Evolutionary conservation across 2,888 invertebrate genomes (phyloP).

Genomic region (Sturmia bella): DNA sequence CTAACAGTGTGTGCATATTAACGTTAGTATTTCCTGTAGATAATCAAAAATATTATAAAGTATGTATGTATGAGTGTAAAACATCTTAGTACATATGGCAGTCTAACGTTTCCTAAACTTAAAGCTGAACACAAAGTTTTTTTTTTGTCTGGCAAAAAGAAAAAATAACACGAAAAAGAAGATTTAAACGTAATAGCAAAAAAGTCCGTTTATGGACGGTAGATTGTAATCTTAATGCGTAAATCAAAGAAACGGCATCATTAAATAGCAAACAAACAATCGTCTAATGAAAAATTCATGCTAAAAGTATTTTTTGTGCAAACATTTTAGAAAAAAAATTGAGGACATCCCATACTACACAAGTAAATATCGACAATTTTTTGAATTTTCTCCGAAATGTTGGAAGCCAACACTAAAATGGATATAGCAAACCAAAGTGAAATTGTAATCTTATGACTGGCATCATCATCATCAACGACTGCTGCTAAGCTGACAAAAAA

Average conservation of each 20-base stretch:
- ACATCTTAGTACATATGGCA: not conserved
- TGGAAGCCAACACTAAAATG: conserved; percentile 1
- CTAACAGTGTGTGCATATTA: not conserved
- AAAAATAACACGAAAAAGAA: conserved; percentile 10
- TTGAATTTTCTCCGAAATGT: not conserved
- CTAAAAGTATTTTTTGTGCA: not conserved
- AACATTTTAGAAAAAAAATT: not conserved
- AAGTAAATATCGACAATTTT: conserved; percentile 29
- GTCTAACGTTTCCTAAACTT: conserved; percentile 22
- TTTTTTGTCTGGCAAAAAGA: not conserved
- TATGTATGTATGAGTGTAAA: not conserved
- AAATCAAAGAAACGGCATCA: conserved; percentile 64
- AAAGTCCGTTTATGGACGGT: conserved; percentile 32
- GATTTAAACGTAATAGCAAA: conserved; percentile 1
- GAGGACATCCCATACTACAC: not conserved
- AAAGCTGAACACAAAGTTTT: not conserved
- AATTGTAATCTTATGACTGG: conserved; percentile 62
- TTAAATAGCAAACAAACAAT: conserved; percentile 49
- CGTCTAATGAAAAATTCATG: not conserved
- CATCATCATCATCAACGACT: conserved; percentile 60
- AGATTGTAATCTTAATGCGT: conserved; percentile 62
- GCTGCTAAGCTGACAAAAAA: conserved; percentile 1
- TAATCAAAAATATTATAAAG: not conserved
- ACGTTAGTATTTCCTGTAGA: not conserved
- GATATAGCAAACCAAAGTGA: conserved; percentile 28